Evolutionary conservation across 2,113 vertebrate species (phyloP).

Genomic region (Rattus rattus): DNA sequence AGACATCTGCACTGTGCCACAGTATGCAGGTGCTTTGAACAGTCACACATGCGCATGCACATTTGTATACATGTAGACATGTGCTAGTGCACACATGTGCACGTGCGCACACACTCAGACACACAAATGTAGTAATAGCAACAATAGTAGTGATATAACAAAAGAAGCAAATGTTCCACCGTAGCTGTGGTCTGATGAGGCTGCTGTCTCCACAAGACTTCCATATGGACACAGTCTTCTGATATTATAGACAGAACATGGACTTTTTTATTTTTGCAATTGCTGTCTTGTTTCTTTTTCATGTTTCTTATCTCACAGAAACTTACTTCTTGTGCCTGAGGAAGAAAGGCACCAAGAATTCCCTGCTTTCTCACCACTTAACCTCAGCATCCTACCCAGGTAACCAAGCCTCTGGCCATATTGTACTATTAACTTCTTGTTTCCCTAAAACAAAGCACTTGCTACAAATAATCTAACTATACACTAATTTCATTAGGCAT

Average conservation of each 20-base stretch:
- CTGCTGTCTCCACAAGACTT: background rate
- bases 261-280: background rate
- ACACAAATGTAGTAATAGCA: no score
- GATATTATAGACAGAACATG: background rate
- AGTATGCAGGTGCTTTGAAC: no score
- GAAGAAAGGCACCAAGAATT: background rate
- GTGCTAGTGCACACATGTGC: no score
- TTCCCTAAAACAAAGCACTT: conserved; percentile 73
- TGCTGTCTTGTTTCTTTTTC: background rate
- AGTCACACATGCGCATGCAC: no score
- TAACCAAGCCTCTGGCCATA: background rate
- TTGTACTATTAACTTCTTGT: conserved; percentile 43
- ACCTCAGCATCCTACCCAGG: background rate
- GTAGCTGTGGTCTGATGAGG: background rate
- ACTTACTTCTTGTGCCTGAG: background rate
- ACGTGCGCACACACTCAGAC: no score
- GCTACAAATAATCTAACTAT: conserved; percentile 55
- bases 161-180: background rate
- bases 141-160: background rate
- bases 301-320: background rate
- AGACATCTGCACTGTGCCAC: background rate
- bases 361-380: background rate
- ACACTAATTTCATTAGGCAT: conserved; percentile 39
- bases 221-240: background rate
- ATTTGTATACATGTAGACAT: no score